Base-by-base conservation (phyloP, 37 sponge, comb jelly and placozoan genomes). In the Beroe forskalii region DNA sequence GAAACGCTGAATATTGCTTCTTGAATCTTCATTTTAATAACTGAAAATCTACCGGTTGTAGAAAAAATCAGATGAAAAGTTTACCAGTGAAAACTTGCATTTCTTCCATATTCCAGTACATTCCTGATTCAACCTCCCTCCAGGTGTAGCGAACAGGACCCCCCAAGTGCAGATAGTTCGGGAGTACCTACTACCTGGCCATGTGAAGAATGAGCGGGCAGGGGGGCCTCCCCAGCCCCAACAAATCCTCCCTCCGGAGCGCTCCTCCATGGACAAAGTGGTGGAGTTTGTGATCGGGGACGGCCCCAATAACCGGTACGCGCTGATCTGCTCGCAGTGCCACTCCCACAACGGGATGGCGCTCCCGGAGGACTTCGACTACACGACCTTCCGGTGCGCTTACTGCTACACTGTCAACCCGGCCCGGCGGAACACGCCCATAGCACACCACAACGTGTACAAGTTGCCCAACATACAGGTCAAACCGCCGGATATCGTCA, bases 271-370 rank as follows among this genome's bases (percentile, higher is more conserved):
- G 86, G 86, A 80, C 86, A 80, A 96, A 95, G 22, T 96, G 48
- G 93, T 94, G 24, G 96, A 96, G 62, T 96, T 91, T 55, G 67
- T 96, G 28, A 92, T 96, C 32, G 97, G 97, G 6, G 97, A 96
- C 90, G 97, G 97, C 28, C 95, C 97, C 23, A 92, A 92, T 90
- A 94, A 93, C n/a, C 76, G 97, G 25, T 96, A 92, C 72, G 95
- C 97, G 32, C 95, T 96, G 60, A 91, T 95, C 89, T 95, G 95
- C 39, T 89, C 80, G 8, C 40, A 94, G 60, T 96, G 97, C 62
- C 67, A 90, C 90, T 94, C 94, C 1, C 96, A 96, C 91, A 94
- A 96, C 89, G 96, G 96, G 28, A 94, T 96, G 96, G 94, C 94
- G 28, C 92, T 96, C 0, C 90, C 92, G 40, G 95, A 95, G 60